Evolutionary conservation across 1,140 invertebrate species (phyloP), one percentile per base, ranked within the genome.

Genomic region (Penaeus japonicus): DNA sequence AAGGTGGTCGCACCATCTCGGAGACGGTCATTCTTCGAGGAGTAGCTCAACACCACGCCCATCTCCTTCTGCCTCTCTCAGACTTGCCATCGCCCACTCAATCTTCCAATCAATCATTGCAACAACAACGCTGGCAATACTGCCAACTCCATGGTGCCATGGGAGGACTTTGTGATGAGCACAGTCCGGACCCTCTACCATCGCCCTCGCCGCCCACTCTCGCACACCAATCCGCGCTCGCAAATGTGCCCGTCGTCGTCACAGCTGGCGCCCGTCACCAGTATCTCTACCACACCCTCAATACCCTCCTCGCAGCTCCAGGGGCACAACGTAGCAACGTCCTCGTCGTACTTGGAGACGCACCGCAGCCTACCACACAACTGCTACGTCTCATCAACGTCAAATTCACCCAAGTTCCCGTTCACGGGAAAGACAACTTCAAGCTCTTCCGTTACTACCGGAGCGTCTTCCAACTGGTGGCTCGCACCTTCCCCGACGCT

Each of bases 1-100:
- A 87, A 75, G 90, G 90, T 30, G 90, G 90, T 7, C 88, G 90
- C 24, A 90, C 90, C 17, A 78, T 90, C 30, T 84, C 85, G 18
- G 90, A 90, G 87, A 80, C 90, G 5, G 81, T 75, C 30, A 81
- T 83, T 47, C 27, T 85, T 32, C 59, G 57, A 39, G 65, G 47
- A 75, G 24, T 77, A 53, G n/a, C 24, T 47, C 10, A 75, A 27
- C 78, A 73, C 35, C 75, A 85, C 55, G 57, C 85, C 27, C 81
- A 79, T 80, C 18, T 59, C 53, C 22, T 79, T 22, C 53, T 88
- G 24, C 70, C 80, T 12, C 65, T 88, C 30, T 83, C 70, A 24
- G 20, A 32, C 24, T 62, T 81, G 3, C 65, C 80, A n/a, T 54
- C 24, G 12, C 80, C 87, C n/a, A 20, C 35, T 17, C 18, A 4